A percentile compares a stretch with the other conserved stretches of the same genome.
These are phyloP conservation scores for Eurystomus gularis DNA, from an alignment of 2,113 vertebrate species.

Conservation along the genomic window DNA sequence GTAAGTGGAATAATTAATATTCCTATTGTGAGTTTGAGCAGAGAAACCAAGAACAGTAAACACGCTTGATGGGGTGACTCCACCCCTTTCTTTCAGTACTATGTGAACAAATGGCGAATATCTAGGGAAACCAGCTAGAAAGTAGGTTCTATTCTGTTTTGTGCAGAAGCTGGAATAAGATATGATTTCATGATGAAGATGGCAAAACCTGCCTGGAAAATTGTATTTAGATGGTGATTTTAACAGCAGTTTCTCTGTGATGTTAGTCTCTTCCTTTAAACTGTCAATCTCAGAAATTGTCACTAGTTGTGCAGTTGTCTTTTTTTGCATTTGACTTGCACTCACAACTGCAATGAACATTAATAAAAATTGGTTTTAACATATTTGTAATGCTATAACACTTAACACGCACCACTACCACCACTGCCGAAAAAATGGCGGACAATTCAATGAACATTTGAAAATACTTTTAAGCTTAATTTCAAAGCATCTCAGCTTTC, in stretches of 20 bases:
- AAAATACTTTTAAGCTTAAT: neutral
- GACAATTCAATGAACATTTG: neutral
- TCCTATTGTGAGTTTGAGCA: neutral
- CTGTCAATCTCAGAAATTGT: neutral
- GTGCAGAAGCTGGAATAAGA: neutral
- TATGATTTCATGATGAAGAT: neutral
- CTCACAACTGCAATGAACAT: neutral
- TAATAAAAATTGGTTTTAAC: neutral
- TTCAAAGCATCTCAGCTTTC: neutral
- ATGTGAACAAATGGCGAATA: neutral
- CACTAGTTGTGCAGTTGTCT: neutral
- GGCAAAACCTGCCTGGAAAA: neutral
- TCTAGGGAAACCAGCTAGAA: neutral
- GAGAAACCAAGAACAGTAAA: neutral
- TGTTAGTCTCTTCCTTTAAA: neutral
- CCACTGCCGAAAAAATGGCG: neutral
- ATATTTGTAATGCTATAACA: neutral
- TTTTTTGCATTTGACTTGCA: neutral
- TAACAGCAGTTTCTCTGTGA: neutral
- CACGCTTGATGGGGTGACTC: neutral
- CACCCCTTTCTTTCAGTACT: neutral
- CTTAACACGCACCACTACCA: no score
- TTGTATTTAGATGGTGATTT: neutral
- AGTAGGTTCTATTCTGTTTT: neutral
- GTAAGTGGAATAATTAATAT: neutral